Evolutionary conservation across 2,113 vertebrate genomes (phyloP), one percentile per base, ranked within the genome.

Genomic region (Leptosomus discolor): DNA sequence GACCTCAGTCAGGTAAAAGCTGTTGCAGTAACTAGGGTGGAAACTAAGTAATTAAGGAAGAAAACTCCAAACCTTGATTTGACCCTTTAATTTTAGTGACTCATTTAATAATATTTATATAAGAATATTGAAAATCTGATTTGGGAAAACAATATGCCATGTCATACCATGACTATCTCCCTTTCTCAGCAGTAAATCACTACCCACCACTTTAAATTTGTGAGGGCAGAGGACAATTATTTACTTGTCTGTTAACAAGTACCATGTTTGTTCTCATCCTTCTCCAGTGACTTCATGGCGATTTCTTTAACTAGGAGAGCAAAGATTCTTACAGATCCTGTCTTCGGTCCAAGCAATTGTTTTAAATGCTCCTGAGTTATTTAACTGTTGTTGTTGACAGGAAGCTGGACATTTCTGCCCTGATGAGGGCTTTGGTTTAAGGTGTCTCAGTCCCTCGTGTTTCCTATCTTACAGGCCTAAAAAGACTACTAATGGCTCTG

Each of bases 281-380:
- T 93, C 86, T 65, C 79, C 82, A 57, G 27, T 34, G 85, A 82
- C 30, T 69, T 74, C 61, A 71, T 2, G 2, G 80, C 27, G 43
- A 36, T 57, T 73, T 63, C 61, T 86, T 91, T 65, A 70, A 63
- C 32, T 46, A 56, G 37, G 53, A 88, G 24, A 90, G 56, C 67
- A 77, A 70, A 95, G 79, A 89, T 27, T 67, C 39, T 73, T 43
- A 87, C 58, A 58, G 65, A 48, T 82, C 86, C 88, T 79, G 84
- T 64, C 60, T 90, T 39, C 18, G 57, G 76, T 34, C 94, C 95
- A 86, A 97, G 37, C 57, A 74, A 57, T 58, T 96, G 79, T 87
- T 90, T 83, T 68, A 92, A 96, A 88, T 56, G 16, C 36, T 78
- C 22, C 24, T 4, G 6, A 81, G 61, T 64, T 21, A 30, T 82